Conservation (phyloP, 1,140 invertebrate genomes). For the Vanessa atalanta region DNA sequence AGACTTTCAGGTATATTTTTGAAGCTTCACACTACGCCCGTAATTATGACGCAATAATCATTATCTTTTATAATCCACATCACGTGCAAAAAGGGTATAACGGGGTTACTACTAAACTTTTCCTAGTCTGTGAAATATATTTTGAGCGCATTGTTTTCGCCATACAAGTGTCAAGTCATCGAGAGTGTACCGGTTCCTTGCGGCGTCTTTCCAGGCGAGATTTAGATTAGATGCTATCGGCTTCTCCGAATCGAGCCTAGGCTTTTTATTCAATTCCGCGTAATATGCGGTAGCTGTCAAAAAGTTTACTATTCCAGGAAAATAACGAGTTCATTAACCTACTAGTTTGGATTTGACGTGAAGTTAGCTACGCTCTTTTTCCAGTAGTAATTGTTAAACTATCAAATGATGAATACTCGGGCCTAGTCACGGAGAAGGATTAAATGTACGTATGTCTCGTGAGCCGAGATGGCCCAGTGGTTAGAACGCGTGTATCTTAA, state of each 20-base stretch:
- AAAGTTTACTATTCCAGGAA: background rate
- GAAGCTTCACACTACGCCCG: no score
- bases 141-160: background rate
- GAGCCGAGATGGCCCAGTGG: no score
- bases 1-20: no score
- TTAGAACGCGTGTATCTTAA: no score
- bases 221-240: background rate
- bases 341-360: background rate
- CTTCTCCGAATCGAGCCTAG: background rate
- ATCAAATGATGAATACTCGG: no score
- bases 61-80: no score
- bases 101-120: background rate
- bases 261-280: background rate
- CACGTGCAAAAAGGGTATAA: no score
- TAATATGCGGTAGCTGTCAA: slow-evolving; percentile 1
- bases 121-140: background rate
- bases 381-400: no score
- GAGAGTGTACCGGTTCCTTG: background rate
- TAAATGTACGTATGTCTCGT: no score
- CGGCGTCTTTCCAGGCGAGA: background rate
- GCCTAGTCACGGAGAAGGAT: no score
- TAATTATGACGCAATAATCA: no score
- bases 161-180: slow-evolving; percentile 6
- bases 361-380: background rate
- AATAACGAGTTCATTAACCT: background rate